Base-by-base conservation (phyloP, 1,140 invertebrate genomes). In the Drosophila bifasciata region DNA sequence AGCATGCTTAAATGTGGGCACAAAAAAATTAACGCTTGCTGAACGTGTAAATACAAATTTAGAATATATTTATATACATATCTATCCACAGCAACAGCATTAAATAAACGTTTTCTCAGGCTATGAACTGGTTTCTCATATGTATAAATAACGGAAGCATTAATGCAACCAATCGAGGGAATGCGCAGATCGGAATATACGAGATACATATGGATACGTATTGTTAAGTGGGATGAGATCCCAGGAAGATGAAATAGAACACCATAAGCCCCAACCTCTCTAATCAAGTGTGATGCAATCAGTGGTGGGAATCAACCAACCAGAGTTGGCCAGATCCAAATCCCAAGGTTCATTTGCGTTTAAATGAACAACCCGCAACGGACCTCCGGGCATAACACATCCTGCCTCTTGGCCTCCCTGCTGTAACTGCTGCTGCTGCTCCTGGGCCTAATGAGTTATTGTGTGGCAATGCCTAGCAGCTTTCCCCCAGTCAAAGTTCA, bases 361-460 rank as follows among this genome's bases (percentile, higher is more conserved):
- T 78, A 79, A 88, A 86, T 86, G 75, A 86, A 62, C 62, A 76
- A 45, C 41, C 50, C 21, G 46, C 45, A 40, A 13, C 9, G 17
- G 19, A 46, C 40, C 61, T 11, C 7, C 17, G 51, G 56, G 48
- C 48, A 45, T 28, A 8, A 19, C 6, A 41, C 45, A 43, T 28
- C 32, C 32, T 36, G 48, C 16, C 19, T 16, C 16, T n/a, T 59
- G 46, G 52, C 17, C 28, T 15, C 21, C 17, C 16, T 56, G 48
- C 16, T 21, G 41, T 43, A 57, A 44, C 50, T 41, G 45, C 48
- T 52, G 41, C 8, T 41, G 44, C 52, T 56, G 45, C 8, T 41
- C 19, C 46, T 59, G 69, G 52, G 50, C 70, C 83, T 89, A 88
- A 88, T 88, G 83, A 88, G 79, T 76, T 89, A 88, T 88, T 88